A percentile compares a stretch with the other conserved stretches of the same genome.
These are phyloP conservation scores for Carlito syrichta DNA, from an alignment of 2,113 vertebrate species.

Conservation along the genomic window DNA sequence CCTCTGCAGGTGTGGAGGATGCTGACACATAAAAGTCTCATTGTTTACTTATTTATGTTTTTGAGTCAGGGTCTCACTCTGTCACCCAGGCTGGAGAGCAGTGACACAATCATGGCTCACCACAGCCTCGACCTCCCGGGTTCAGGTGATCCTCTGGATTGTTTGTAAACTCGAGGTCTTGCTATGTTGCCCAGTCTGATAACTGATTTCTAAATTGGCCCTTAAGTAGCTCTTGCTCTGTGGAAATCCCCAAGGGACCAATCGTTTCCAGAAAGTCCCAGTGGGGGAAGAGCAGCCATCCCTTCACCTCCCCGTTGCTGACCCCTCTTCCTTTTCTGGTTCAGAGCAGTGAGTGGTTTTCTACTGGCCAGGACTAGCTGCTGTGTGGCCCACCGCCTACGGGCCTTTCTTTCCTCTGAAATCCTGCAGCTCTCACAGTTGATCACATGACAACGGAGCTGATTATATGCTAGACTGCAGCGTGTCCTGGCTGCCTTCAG, in stretches of 20 bases:
- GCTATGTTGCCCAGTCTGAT: no score
- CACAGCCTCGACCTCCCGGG: no score
- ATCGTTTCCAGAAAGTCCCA: not conserved
- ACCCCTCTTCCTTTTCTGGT: not conserved
- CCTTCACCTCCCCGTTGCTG: rapidly evolving
- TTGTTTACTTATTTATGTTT: no score
- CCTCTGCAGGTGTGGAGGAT: not conserved
- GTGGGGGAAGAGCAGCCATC: not conserved
- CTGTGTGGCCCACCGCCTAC: not conserved
- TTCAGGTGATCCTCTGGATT: no score
- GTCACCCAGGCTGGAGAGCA: no score
- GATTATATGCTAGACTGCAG: not conserved
- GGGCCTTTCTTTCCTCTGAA: not conserved
- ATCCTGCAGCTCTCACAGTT: not conserved
- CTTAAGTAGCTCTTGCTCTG: not conserved
- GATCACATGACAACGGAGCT: not conserved
- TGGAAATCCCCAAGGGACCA: not conserved
- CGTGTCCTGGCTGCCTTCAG: not conserved
- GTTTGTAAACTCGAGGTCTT: no score
- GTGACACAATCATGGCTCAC: no score
- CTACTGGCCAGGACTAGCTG: not conserved
- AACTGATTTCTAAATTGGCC: not conserved
- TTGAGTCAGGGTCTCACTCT: no score
- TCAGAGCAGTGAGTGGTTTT: not conserved
- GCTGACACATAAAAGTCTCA: no score